Base-by-base conservation (phyloP, 1,140 invertebrate species). In the Hyles vespertilio region DNA sequence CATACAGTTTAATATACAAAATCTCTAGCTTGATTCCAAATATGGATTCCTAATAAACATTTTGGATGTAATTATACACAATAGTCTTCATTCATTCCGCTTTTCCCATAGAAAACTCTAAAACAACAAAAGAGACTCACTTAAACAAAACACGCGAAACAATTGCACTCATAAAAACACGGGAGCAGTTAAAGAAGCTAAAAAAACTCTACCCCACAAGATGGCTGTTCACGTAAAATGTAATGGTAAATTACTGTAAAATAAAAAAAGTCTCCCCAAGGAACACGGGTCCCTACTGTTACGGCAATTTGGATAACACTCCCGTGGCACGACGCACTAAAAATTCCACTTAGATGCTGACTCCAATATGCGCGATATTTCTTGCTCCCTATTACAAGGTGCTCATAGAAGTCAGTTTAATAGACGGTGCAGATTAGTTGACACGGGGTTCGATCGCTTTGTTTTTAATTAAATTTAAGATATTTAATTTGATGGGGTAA, bases 201-300 rank as follows among this genome's bases (percentile, higher is more conserved):
- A 48, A 84, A 87, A 87, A 86, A 81, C 63, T 58, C 60, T 74
- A 80, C 83, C 85, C 85, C 81, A 81, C 78, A 77, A 74, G 59
- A 65, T 67, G 66, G 67, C 70, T 78, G 72, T 70, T 85, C 84
- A 84, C 85, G 82, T 85, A 88, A 82, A 84, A 83, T 79, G 83
- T 86, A 88, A 88, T 86, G 80, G 79, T 78, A 87, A 87, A 88
- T 87, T 87, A 87, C 85, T 87, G 74, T 88, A 88, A 88, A 87
- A 87, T 86, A 88, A 88, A 86, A 82, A 84, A 84, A 79, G 65
- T 70, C 72, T 78, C 81, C 81, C 74, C 74, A 50, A 69, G 61
- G 57, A 40, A 58, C 49, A 51, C 65, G 74, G 75, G 76, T 77
- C 84, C 82, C 82, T 74, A 81, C 77, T 69, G 81, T 85, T 86